These are phyloP conservation scores for Orthosia cruda DNA, from an alignment of 2,888 invertebrate species.

Conservation along the genomic window DNA sequence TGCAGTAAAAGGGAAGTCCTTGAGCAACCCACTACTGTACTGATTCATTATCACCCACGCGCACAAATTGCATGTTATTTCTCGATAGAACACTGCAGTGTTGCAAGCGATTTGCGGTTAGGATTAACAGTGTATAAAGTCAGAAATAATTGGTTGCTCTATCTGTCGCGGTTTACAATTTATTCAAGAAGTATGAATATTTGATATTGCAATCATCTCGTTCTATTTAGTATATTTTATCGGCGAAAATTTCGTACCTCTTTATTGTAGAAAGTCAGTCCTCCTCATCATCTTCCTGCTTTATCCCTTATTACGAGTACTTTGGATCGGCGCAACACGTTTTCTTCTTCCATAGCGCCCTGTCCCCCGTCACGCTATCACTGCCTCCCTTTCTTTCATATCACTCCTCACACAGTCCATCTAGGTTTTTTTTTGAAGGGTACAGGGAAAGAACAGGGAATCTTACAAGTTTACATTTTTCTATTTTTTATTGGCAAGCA, in stretches of 20 bases:
- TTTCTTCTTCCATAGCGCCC: too few relatives aligned
- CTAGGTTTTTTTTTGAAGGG: too few relatives aligned
- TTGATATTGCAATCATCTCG: not conserved
- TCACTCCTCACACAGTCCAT: too few relatives aligned
- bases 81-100: conserved; percentile 71
- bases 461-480: too few relatives aligned
- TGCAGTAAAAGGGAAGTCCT: conserved; percentile 90
- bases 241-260: not conserved
- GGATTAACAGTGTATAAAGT: conserved; percentile 63
- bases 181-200: too few relatives aligned
- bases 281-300: not conserved
- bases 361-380: too few relatives aligned
- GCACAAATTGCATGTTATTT: conserved; percentile 76
- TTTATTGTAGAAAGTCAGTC: not conserved
- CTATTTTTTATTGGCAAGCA: too few relatives aligned
- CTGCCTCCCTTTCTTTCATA: too few relatives aligned
- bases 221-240: not conserved
- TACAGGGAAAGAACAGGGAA: too few relatives aligned
- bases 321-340: too few relatives aligned
- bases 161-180: conserved; percentile 12
- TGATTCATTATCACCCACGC: conserved; percentile 89
- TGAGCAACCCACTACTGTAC: conserved; percentile 83
- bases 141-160: conserved; percentile 43
- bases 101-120: conserved; percentile 64
- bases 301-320: too few relatives aligned